phyloP scores from a whole-genome alignment of 2,797 vertebrate genomes.

The Eidolon dupreanum region DNA sequence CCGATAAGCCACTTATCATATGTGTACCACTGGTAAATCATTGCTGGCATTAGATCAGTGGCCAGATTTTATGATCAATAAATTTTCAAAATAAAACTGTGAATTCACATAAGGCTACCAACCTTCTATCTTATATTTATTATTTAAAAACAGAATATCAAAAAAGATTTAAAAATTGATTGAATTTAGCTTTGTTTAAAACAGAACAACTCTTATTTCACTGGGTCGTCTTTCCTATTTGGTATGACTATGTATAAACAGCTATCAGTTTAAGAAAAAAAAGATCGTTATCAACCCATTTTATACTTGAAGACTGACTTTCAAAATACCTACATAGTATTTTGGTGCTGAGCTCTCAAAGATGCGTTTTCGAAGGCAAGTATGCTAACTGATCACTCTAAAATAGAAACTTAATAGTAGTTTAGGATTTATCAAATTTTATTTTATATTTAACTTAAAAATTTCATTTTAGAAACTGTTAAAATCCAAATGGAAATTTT shows the following conservation, averaged over 20 bases:
- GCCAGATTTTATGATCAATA: not conserved
- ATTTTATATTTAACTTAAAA: not conserved
- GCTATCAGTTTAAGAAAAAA: not conserved
- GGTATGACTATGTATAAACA: not conserved
- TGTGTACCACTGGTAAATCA: not conserved
- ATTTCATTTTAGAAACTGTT: conserved; percentile 46
- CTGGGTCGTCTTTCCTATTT: not conserved
- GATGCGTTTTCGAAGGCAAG: conserved; percentile 30
- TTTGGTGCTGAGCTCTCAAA: not conserved
- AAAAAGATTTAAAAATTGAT: not conserved
- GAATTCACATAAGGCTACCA: not conserved
- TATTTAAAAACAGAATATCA: not conserved
- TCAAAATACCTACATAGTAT: not conserved
- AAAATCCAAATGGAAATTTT: conserved; percentile 43
- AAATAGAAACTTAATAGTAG: not conserved
- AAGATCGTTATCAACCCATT: not conserved
- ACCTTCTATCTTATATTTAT: not conserved
- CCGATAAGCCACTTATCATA: not conserved
- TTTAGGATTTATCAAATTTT: conserved; percentile 54
- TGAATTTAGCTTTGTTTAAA: conserved; percentile 16
- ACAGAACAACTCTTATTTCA: conserved; percentile 2
- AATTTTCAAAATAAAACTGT: conserved; percentile 8
- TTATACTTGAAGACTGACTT: conserved; percentile 27
- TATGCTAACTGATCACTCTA: not conserved
- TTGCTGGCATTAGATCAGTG: not conserved